A percentile compares a stretch with the other conserved stretches of the same genome.
phyloP scores from a whole-genome alignment of 2,888 invertebrate genomes.

The Lepidocyrtinus sp. region DNA sequence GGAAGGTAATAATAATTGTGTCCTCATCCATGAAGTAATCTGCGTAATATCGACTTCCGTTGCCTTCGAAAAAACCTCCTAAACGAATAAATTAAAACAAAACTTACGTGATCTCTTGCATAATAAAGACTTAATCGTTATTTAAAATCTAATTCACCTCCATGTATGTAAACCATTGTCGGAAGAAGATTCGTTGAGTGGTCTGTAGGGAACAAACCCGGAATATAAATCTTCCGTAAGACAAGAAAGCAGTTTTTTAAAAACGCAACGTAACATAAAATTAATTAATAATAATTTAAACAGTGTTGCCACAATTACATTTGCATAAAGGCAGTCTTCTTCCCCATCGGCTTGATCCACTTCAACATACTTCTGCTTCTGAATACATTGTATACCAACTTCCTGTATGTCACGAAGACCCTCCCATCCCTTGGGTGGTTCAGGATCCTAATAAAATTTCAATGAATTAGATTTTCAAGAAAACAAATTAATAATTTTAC shows the following conservation, averaged over 20 bases:
- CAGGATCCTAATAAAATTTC: constrained; percentile 29
- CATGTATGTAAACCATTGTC: not conserved
- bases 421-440: constrained; percentile 1
- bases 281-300: too few relatives aligned
- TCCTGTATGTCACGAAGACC: constrained; percentile 8
- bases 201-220: not conserved
- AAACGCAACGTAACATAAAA: too few relatives aligned
- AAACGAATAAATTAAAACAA: not conserved
- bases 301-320: too few relatives aligned
- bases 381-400: constrained; percentile 28
- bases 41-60: constrained; percentile 57
- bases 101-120: too few relatives aligned
- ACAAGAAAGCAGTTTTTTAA: too few relatives aligned
- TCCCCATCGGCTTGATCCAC: constrained; percentile 6
- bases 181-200: not conserved
- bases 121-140: not conserved
- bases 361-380: constrained; percentile 19
- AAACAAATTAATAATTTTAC: too few relatives aligned
- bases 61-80: constrained; percentile 46
- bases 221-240: not conserved
- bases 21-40: constrained; percentile 63
- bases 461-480: too few relatives aligned
- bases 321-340: constrained; percentile 27
- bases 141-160: not conserved
- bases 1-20: constrained; percentile 40